phyloP scores from a whole-genome alignment of 2,888 invertebrate species.

The Scaeva pyrastri region DNA sequence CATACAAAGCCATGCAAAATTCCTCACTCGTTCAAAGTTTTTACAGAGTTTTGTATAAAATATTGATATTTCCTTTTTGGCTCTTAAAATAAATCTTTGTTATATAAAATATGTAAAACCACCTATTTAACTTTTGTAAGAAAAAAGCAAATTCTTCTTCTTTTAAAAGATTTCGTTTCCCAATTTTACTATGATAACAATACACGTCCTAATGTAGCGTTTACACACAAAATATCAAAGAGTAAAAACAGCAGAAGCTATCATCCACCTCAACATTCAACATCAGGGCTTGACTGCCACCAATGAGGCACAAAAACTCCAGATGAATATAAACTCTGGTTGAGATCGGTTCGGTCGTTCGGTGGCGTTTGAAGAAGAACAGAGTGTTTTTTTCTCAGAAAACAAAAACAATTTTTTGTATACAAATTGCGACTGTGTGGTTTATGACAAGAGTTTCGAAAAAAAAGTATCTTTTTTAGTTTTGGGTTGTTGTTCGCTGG shows the following conservation, averaged over 20 bases:
- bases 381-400: slow-evolving; percentile 41
- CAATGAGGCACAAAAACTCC: slow-evolving; percentile 58
- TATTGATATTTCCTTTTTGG: too few species aligned
- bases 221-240: slow-evolving; percentile 25
- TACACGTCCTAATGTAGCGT: slow-evolving; percentile 6
- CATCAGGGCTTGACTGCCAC: slow-evolving; percentile 41
- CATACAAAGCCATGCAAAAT: too few species aligned
- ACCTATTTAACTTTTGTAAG: too few species aligned
- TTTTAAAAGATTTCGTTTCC: too few species aligned
- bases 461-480: slow-evolving; percentile 3
- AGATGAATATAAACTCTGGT: slow-evolving; percentile 63
- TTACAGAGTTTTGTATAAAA: too few species aligned
- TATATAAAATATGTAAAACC: too few species aligned
- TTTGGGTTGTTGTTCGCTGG: neutral
- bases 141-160: too few species aligned
- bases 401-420: slow-evolving; percentile 3
- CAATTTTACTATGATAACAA: slow-evolving; percentile 10
- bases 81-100: too few species aligned
- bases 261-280: slow-evolving; percentile 42
- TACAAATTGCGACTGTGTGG: neutral
- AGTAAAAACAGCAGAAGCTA: slow-evolving; percentile 60
- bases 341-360: slow-evolving; percentile 55
- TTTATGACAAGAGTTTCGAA: slow-evolving; percentile 30
- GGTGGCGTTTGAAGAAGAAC: slow-evolving; percentile 5
- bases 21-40: too few species aligned